Evolutionary conservation across 2,888 invertebrate species (phyloP), one percentile per base, ranked within the genome.

Genomic region (Agrotis ipsilon): DNA sequence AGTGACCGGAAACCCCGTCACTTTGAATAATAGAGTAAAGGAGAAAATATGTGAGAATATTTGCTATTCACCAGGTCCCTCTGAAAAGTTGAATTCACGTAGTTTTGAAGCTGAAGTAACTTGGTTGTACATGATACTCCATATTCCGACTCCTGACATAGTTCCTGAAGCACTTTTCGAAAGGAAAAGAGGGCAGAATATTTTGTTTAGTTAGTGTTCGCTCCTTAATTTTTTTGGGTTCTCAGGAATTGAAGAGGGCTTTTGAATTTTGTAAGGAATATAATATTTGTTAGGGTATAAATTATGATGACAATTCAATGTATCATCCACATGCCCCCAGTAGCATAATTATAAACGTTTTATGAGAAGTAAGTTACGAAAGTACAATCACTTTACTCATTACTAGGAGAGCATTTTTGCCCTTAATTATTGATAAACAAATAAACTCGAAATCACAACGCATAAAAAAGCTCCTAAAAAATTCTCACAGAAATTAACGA

Each of bases 21-120:
- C 54, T 51, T 54, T 60, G 63, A 78, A 68, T 81, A 65, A 77
- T 80, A 75, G 55, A 80, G 68, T 68, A 49, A 55, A 75, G n/a
- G 55, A 61, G 68, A 58, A 80, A 61, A 64, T 54, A 52, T 63
- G 52, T 46, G 24, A 49, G 63, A 61, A 68, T 51, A 57, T 77
- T 68, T 71, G 62, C 24, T 81, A 68, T 77, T 72, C 82, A 68
- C 55, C 46, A 27, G 43, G 66, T 14, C 49, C 54, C 51, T 58
- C 54, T 54, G 18, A 65, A 71, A 78, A 64, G 67, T 67, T 67
- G 61, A 76, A 59, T 51, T 55, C 54, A 63, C 58, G 64, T 52
- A 61, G 70, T 70, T 78, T 60, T 52, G 49, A 65, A 69, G 62
- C 46, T 9, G 32, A 59, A 75, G 61, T 63, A 75, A 63, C 58